Base-by-base conservation (phyloP, 2,888 invertebrate species). In the Conomelus anceps region DNA sequence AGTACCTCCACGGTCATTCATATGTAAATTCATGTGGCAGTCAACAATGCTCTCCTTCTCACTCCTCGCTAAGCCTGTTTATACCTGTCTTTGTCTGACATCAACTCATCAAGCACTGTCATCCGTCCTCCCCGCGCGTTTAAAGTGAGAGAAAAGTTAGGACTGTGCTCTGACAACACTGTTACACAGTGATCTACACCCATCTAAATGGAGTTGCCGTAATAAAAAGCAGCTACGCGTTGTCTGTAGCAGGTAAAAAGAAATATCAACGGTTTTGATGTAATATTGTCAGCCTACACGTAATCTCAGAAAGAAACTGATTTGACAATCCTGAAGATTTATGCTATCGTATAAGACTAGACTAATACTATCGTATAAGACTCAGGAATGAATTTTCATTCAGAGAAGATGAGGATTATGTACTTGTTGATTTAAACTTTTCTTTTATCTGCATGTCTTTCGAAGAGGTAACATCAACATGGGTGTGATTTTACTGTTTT, bases 21-120 rank as follows among this genome's bases (percentile, higher is more conserved):
- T 86, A 86, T 86, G 86, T 86, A 86, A 86, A 86, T 86, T 6
- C n/a, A n/a, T 86, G 63, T 63, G 63, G 63, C 63, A 63, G 63
- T 63, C 63, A 63, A 63, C 63, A 63, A 63, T 63, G 63, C n/a
- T 63, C n/a, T 13, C 63, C 13, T 7, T 63, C 63, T 63, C 63
- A n/a, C 63, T 63, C n/a, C 63, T n/a, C n/a, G 13, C n/a, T n/a
- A 63, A 63, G n/a, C n/a, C n/a, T n/a, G n/a, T 9, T n/a, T 13
- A 63, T 63, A 63, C 63, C 63, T 63, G n/a, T 63, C 63, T 63
- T 13, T 63, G 6, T 63, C 63, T 63, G 7, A 63, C 63, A 63
- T n/a, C 63, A 63, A 63, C 63, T 63, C 63, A 63, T 63, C 63
- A 63, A 63, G 63, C 63, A 63, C 20, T 63, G 63, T 63, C 63